A percentile compares a stretch with the other conserved stretches of the same genome.
Conservation (phyloP, 1,140 invertebrate genomes). For the Sitobion miscanthi region DNA sequence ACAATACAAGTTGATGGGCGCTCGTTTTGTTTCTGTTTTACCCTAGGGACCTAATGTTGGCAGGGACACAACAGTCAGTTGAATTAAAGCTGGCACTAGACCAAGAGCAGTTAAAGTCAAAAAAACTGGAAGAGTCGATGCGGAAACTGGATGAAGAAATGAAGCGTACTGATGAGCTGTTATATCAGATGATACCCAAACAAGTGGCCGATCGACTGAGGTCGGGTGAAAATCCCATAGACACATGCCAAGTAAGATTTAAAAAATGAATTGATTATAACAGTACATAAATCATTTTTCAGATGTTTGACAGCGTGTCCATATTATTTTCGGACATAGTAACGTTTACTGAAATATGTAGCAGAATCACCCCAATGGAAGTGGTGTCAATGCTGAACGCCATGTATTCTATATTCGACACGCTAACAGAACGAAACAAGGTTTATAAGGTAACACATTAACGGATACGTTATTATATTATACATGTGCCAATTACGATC, state of each 20-base stretch:
- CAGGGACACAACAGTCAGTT: conserved; percentile 95
- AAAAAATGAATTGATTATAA: background rate
- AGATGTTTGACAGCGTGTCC: conserved; percentile 95
- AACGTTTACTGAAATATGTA: conserved; percentile 95
- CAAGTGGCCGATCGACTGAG: conserved; percentile 91
- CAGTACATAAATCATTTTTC: conserved; percentile 13
- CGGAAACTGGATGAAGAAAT: conserved; percentile 93
- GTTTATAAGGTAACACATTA: conserved; percentile 86
- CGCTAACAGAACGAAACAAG: conserved; percentile 86
- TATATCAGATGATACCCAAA: conserved; percentile 99
- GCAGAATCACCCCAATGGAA: conserved; percentile 92
- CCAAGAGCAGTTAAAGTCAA: conserved; percentile 95
- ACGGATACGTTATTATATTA: background rate
- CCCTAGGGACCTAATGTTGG: conserved; percentile 88
- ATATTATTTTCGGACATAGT: conserved; percentile 97
- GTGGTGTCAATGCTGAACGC: conserved; percentile 96
- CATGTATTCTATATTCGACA: conserved; percentile 93
- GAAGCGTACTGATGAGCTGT: conserved; percentile 90
- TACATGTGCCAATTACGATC: background rate
- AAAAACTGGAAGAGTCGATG: conserved; percentile 96
- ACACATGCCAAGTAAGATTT: conserved; percentile 86
- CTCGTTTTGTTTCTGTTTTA: conserved; percentile 23
- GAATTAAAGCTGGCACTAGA: conserved; percentile 94
- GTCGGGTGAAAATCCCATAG: conserved; percentile 90
- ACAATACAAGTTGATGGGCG: background rate